Evolutionary conservation across 2,113 vertebrate genomes (phyloP).

Genomic region (Istiophorus platypterus): DNA sequence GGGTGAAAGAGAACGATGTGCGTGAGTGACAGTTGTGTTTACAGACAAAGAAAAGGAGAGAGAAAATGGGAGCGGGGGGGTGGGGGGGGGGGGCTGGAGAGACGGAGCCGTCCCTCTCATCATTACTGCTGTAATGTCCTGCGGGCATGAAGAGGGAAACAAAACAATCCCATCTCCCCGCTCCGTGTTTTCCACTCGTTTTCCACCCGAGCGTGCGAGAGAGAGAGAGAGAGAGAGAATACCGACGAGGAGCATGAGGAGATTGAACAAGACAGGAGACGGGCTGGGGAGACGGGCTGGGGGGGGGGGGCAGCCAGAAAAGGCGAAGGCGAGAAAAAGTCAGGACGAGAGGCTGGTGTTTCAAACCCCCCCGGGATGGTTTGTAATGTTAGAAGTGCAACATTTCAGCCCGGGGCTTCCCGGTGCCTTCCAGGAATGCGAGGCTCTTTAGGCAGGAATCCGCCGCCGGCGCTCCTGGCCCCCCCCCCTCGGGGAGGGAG

Average conservation of each 20-base stretch:
- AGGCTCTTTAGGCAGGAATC: slow-evolving; percentile 66
- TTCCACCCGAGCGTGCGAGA: slow-evolving; percentile 21
- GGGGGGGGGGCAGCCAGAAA: slow-evolving; percentile 32
- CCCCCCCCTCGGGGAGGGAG: too few species aligned
- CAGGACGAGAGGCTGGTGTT: slow-evolving; percentile 60
- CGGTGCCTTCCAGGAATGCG: slow-evolving; percentile 73
- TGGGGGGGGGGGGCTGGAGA: slow-evolving; percentile 20
- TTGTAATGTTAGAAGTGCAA: slow-evolving; percentile 73
- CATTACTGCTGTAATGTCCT: slow-evolving; percentile 41
- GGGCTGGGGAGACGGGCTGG: too few species aligned
- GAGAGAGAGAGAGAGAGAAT: too few species aligned
- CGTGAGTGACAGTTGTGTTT: slow-evolving; percentile 47
- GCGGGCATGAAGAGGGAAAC: slow-evolving; percentile 30
- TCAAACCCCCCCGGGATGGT: slow-evolving; percentile 65
- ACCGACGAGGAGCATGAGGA: neutral
- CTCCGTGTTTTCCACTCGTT: slow-evolving; percentile 4
- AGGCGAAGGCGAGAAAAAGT: slow-evolving; percentile 7
- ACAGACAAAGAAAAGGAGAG: slow-evolving; percentile 8
- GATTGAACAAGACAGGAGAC: slow-evolving; percentile 13
- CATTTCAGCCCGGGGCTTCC: slow-evolving; percentile 64
- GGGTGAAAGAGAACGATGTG: slow-evolving; percentile 15
- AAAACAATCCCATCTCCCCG: slow-evolving; percentile 30
- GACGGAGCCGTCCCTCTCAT: slow-evolving; percentile 20
- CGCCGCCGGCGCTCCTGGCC: slow-evolving; percentile 70
- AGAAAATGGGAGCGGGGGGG: slow-evolving; percentile 20